These are phyloP conservation scores for Odontophorus gujanensis DNA, from an alignment of 2,113 vertebrate genomes.

Conservation along the genomic window DNA sequence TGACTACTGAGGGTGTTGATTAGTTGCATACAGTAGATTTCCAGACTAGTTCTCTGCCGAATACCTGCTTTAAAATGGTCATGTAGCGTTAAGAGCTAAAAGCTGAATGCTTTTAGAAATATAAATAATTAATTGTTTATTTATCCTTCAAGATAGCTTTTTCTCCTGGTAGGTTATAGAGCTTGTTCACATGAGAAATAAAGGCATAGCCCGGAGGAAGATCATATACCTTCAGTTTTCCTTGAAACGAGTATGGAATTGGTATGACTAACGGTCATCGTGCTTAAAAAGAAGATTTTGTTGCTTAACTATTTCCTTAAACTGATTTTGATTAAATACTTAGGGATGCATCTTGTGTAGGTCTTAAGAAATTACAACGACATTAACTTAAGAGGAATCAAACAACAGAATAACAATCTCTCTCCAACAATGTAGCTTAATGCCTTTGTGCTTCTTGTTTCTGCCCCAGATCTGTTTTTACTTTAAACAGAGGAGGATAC, in stretches of 20 bases:
- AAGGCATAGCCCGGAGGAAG: constrained; percentile 52
- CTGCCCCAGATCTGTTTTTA: neutral
- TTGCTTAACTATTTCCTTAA: neutral
- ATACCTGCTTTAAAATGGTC: constrained; percentile 19
- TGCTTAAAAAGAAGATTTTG: neutral
- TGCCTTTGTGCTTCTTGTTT: neutral
- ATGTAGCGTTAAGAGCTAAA: constrained; percentile 5
- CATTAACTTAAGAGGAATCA: neutral
- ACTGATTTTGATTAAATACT: constrained; percentile 11
- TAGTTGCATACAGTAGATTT: neutral
- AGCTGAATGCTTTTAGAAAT: constrained; percentile 59
- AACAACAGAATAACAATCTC: neutral
- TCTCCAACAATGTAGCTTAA: neutral
- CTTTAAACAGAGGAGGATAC: neutral
- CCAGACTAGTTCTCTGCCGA: constrained; percentile 46
- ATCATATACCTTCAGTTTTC: constrained; percentile 23
- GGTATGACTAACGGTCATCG: neutral
- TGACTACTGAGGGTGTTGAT: neutral
- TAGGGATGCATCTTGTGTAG: neutral
- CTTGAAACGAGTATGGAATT: constrained; percentile 5
- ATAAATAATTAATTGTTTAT: constrained; percentile 71
- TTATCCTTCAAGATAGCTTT: constrained; percentile 59
- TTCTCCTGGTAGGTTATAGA: constrained; percentile 42
- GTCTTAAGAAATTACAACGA: neutral
- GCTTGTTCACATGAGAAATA: constrained; percentile 37